These are phyloP conservation scores for Pocillopora grandis DNA, from an alignment of 92 coral and sea anemone genomes.

Conservation along the genomic window DNA sequence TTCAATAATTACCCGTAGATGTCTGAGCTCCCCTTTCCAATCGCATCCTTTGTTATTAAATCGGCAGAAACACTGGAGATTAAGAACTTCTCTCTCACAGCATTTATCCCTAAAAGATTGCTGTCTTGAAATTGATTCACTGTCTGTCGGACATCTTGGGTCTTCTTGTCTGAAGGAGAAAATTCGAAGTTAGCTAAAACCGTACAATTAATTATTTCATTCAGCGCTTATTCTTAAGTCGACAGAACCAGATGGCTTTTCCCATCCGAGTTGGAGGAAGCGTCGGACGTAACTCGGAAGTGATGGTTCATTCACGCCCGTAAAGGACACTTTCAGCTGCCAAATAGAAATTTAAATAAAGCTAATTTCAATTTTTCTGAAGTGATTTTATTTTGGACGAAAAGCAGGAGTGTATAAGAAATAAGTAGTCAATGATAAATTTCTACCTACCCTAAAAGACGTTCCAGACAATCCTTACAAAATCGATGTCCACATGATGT, in stretches of 20 bases:
- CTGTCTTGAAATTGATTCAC: slow-evolving; percentile 6
- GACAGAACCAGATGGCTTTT: too few species aligned
- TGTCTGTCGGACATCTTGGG: slow-evolving; percentile 22
- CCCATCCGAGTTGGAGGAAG: too few species aligned
- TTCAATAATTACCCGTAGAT: not conserved
- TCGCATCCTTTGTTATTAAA: slow-evolving; percentile 36
- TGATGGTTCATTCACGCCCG: too few species aligned
- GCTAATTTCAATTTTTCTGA: too few species aligned
- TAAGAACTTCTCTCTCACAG: slow-evolving; percentile 52
- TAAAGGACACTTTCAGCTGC: too few species aligned
- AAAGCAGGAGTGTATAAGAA: not conserved
- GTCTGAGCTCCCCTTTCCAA: slow-evolving; percentile 50
- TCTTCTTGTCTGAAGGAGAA: not conserved
- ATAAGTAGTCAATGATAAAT: not conserved
- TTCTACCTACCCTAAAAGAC: slow-evolving; percentile 5
- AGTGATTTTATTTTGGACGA: too few species aligned
- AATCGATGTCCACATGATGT: slow-evolving; percentile 40
- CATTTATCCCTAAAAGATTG: slow-evolving; percentile 44
- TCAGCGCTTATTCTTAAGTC: too few species aligned
- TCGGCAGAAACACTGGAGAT: slow-evolving; percentile 42
- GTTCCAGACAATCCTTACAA: slow-evolving; percentile 16
- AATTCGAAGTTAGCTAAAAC: not conserved
- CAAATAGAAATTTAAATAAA: too few species aligned
- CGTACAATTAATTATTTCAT: too few species aligned
- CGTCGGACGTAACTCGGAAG: too few species aligned